Base-by-base conservation (phyloP, 2,888 invertebrate genomes). In the Caenorhabditis drosophilae region DNA sequence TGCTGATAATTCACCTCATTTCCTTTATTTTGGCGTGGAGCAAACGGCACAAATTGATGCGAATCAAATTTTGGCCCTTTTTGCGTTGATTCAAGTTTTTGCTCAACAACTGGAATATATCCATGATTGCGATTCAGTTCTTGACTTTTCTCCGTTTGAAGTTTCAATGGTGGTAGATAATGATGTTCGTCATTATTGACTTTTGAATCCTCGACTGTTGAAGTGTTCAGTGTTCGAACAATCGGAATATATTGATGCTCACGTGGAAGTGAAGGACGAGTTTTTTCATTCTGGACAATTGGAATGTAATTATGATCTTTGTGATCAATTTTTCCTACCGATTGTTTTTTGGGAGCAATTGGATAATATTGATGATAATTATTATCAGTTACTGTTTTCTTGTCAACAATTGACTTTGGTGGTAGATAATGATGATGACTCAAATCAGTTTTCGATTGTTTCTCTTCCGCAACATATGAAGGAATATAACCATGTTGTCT, bases 401-500 rank as follows among this genome's bases (percentile, higher is more conserved):
- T 31, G 6, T 31, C 31, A 9, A 9, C 12, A 6, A 9, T 31
- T 12, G 31, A 6, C 12, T 6, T 31, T 12, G 12, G 12, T 9
- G 31, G 31, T 31, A 12, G 31, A 31, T 9, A 9, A 31, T 31
- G 12, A 31, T 31, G 31, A 31, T 31, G 31, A 31, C 31, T 31
- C 31, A 12, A 6, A 12, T 12, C 31, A 12, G 12, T 31, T 9
- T 31, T 31, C 31, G 6, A 6, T 31, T 6, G 12, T 31, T 31
- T 31, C 12, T 31, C 31, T 6, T 9, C 31, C 12, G 6, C 31
- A n/a, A n/a, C n/a, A n/a, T n/a, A n/a, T n/a, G n/a, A n/a, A n/a
- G n/a, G 63, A 57, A 63, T 63, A 53, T 57, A 63, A 48, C 54
- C 57, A 44, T 63, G 63, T 12, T 63, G 52, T 7, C 49, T 35